These are phyloP conservation scores for Stenopsyche tienmushanensis DNA, from an alignment of 1,140 invertebrate genomes.

Conservation along the genomic window DNA sequence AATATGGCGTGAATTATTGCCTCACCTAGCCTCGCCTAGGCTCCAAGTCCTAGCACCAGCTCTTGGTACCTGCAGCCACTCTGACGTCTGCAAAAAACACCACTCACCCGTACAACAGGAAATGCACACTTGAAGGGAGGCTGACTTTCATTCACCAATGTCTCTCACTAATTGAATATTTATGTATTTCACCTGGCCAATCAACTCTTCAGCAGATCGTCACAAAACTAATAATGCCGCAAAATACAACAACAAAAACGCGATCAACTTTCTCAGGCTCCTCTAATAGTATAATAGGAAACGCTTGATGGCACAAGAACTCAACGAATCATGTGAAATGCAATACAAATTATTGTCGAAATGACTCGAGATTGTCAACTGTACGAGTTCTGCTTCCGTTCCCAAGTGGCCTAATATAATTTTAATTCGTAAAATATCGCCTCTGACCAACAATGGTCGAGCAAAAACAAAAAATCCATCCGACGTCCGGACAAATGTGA, in stretches of 20 bases:
- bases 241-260: too few species aligned
- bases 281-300: not conserved
- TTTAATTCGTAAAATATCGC: conserved; percentile 27
- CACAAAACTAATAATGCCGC: too few species aligned
- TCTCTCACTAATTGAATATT: too few species aligned
- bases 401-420: conserved; percentile 29
- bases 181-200: too few species aligned
- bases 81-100: conserved; percentile 20
- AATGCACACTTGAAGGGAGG: conserved; percentile 16
- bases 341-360: conserved; percentile 20
- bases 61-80: not conserved
- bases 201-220: too few species aligned
- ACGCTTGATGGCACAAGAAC: conserved; percentile 28
- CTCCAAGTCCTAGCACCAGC: not conserved
- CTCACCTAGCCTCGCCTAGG: conserved; percentile 22
- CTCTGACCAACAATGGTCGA: conserved; percentile 3
- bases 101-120: conserved; percentile 17
- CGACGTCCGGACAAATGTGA: not conserved
- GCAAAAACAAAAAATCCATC: not conserved
- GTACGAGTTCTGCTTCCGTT: conserved; percentile 17
- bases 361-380: conserved; percentile 23
- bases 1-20: conserved; percentile 38
- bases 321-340: conserved; percentile 27
- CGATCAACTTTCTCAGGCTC: conserved; percentile 25
- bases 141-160: conserved; percentile 11